Percentiles rank a stretch among this genome's conserved stretches.
phyloP scores from a whole-genome alignment of 1,140 invertebrate species.

The Agrypnia vestita region DNA sequence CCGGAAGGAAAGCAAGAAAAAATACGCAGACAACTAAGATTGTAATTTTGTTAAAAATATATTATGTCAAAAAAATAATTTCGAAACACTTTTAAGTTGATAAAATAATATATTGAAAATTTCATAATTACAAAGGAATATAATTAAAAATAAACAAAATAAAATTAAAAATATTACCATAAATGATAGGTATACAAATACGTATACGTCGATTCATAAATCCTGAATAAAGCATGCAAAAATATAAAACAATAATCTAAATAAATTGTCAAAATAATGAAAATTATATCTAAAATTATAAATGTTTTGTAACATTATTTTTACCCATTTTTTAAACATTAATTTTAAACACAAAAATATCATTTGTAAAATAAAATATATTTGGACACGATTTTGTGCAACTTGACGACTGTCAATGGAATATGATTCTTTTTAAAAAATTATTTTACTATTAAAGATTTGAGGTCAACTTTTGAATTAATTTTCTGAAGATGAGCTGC shows the following conservation, averaged over 20 bases:
- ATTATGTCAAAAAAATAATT: neutral
- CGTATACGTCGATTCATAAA: conserved; percentile 1
- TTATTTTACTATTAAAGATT: no score
- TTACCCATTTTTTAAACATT: no score
- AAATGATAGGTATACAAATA: neutral
- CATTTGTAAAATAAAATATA: no score
- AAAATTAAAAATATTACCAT: conserved; percentile 32
- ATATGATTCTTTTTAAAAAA: no score
- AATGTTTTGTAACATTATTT: no score
- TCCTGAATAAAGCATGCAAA: conserved; percentile 21
- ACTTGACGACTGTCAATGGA: no score
- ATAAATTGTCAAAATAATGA: neutral
- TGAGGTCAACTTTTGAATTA: no score
- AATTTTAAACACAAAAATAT: no score
- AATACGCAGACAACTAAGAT: conserved; percentile 67
- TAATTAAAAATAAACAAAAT: neutral
- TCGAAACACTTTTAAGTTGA: neutral
- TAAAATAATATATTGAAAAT: neutral
- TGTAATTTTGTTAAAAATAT: conserved; percentile 32
- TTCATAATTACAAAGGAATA: neutral
- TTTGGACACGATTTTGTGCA: no score
- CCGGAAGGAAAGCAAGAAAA: conserved; percentile 67
- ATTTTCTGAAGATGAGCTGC: no score
- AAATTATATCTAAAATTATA: neutral
- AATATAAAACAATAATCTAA: neutral